Evolutionary conservation across 2,888 invertebrate genomes (phyloP).

Genomic region (Lasioglossum pauxillum): DNA sequence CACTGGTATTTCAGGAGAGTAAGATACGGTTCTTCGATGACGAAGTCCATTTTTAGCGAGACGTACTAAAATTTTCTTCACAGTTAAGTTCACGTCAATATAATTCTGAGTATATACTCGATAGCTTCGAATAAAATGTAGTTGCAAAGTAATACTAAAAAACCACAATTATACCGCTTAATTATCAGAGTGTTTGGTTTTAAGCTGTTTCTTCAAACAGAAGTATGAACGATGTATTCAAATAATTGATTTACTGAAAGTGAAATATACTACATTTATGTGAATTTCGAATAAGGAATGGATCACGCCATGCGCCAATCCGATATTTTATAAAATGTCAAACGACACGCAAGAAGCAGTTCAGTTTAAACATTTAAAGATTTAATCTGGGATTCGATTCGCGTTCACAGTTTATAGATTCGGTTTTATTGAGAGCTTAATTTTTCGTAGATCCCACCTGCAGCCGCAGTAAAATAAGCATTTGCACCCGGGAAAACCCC

Average conservation of each 20-base stretch:
- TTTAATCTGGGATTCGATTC: background rate
- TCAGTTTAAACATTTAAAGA: too few species aligned
- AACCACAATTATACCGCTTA: too few species aligned
- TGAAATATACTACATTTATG: too few species aligned
- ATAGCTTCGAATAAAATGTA: background rate
- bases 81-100: background rate
- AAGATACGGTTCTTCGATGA: background rate
- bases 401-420: background rate
- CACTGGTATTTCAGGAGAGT: background rate
- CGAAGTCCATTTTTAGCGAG: background rate
- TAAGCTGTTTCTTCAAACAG: too few species aligned
- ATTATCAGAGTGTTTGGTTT: too few species aligned
- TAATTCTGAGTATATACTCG: background rate
- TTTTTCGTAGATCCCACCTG: background rate
- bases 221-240: too few species aligned
- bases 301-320: too few species aligned
- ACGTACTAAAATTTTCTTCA: background rate
- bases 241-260: too few species aligned
- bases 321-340: too few species aligned
- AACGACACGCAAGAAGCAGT: too few species aligned
- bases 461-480: background rate
- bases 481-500: background rate
- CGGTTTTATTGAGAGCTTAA: background rate
- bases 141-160: too few species aligned
- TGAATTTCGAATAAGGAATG: too few species aligned